Evolutionary conservation across 2,113 vertebrate species (phyloP).

Genomic region (Catharus bicknelli): DNA sequence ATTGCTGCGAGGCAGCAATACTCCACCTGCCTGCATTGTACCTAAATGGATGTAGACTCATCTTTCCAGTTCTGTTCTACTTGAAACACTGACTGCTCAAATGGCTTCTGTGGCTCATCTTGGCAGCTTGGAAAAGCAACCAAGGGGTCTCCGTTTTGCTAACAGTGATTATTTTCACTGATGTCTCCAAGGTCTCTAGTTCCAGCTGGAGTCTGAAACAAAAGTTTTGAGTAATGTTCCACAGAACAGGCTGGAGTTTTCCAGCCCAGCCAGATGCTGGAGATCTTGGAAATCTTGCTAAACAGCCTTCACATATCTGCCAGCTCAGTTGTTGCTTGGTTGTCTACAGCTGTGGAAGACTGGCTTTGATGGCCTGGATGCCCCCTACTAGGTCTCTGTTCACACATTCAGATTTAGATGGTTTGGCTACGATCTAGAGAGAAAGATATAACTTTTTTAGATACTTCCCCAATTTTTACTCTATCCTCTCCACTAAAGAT

Average conservation of each 20-base stretch:
- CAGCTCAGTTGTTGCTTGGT: neutral
- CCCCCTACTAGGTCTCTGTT: neutral
- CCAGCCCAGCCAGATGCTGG: neutral
- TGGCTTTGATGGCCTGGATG: neutral
- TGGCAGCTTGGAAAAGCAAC: neutral
- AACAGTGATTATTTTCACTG: neutral
- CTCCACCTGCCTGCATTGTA: neutral
- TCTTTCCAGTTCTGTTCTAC: neutral
- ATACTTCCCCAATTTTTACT: neutral
- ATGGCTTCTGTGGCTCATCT: neutral
- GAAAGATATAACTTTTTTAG: neutral
- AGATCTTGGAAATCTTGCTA: conserved; percentile 8
- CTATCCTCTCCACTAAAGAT: neutral
- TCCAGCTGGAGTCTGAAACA: conserved; percentile 13
- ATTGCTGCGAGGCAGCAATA: neutral
- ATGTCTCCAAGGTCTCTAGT: neutral
- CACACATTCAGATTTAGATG: neutral
- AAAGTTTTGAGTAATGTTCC: neutral
- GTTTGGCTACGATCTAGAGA: neutral
- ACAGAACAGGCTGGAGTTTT: neutral
- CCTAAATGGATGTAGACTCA: neutral
- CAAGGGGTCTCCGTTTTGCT: neutral
- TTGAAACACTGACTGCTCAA: neutral
- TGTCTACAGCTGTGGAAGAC: neutral
- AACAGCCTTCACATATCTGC: neutral